A percentile compares a stretch with the other conserved stretches of the same genome.
phyloP scores from a whole-genome alignment of 2,797 vertebrate species.

The Cheracebus regulus region DNA sequence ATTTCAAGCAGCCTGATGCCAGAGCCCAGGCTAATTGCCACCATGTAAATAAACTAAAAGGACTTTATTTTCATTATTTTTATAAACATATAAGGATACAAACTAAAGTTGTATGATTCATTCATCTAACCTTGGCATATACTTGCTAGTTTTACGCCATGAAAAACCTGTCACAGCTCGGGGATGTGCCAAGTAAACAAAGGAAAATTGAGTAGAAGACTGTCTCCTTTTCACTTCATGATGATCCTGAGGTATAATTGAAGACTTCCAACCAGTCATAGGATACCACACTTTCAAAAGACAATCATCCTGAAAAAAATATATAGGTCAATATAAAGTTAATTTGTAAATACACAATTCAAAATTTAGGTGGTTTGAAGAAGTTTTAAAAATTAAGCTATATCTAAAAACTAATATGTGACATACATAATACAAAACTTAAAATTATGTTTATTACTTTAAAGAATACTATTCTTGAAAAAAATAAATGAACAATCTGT shows the following conservation, averaged over 20 bases:
- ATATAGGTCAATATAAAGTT: conserved; percentile 43
- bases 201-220: conserved; percentile 85
- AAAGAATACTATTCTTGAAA: conserved; percentile 40
- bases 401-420: not conserved
- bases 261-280: conserved; percentile 95
- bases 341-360: conserved; percentile 13
- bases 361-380: conserved; percentile 16
- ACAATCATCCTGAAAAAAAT: conserved; percentile 92
- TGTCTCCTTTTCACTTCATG: conserved; percentile 88
- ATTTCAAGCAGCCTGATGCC: not conserved
- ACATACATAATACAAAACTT: conserved; percentile 13
- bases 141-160: conserved; percentile 90
- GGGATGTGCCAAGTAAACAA: conserved; percentile 90
- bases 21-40: not conserved
- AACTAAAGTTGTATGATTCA: not conserved
- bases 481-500: conserved; percentile 14
- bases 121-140: conserved; percentile 88
- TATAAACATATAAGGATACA: conserved; percentile 22
- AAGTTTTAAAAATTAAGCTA: conserved; percentile 42
- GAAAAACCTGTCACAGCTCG: conserved; percentile 89
- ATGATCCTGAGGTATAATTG: conserved; percentile 92
- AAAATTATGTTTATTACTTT: not conserved
- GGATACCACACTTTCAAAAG: conserved; percentile 98
- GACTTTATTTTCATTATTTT: not conserved
- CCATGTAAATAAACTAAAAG: not conserved